Base-by-base conservation (phyloP, 2,888 invertebrate species). In the Adela reaumurella region DNA sequence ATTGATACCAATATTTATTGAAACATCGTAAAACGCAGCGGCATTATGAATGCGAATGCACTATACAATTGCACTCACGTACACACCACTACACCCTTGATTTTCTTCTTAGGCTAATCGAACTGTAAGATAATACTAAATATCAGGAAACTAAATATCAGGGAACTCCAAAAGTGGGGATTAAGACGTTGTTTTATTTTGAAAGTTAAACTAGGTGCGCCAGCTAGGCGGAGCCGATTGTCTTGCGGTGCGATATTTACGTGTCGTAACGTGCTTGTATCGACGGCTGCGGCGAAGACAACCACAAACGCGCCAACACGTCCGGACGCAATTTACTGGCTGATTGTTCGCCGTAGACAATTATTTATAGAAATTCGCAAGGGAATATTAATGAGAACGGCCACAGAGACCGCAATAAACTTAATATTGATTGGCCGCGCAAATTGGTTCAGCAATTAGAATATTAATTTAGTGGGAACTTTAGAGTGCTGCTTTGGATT, bases 311-410 rank as follows among this genome's bases (percentile, higher is more conserved):
- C 35, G 4, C 35, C 4, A 14, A 35, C 35, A 35, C 35, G 35
- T 35, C 14, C 35, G 46, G 50, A 50, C 35, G 49, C 45, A 48
- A 52, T 52, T 52, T 52, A 52, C 49, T 43, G 48, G 48, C 41
- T 47, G 49, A 49, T 51, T 49, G 51, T 49, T 49, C 48, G 41
- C 43, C 24, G 28, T n/a, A 47, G 43, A 49, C 46, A 17, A 50
- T 51, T 53, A 53, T 51, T 53, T 53, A 53, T 50, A 19, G 51
- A 45, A 19, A 35, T 35, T 35, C 35, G 35, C 35, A 35, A 44
- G 19, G 29, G 46, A 52, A 48, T 52, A 49, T 49, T 49, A 51
- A 52, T 46, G 46, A 45, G 46, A 35, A 14, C 35, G 35, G 14
- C 35, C 35, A 35, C 35, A 11, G 35, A 24, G 24, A 8, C 14